A percentile compares a stretch with the other conserved stretches of the same genome.
Conservation (phyloP, 2,113 vertebrate genomes). For the Regulus satrapa region DNA sequence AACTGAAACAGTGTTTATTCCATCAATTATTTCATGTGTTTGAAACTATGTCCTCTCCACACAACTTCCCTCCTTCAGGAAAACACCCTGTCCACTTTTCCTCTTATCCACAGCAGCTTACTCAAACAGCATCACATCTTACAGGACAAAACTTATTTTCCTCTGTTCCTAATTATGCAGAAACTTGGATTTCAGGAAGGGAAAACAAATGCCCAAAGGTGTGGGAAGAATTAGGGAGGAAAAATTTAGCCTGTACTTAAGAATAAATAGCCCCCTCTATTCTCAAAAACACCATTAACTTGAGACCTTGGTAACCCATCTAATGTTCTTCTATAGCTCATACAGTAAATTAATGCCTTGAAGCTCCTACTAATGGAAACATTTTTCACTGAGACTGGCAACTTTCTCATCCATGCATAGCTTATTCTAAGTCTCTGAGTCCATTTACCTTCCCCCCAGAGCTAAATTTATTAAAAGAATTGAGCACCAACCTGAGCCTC, state of each 20-base stretch:
- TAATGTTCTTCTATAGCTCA: slow-evolving; percentile 31
- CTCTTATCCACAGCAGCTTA: not conserved
- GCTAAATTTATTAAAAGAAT: slow-evolving; percentile 57
- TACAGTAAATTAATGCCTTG: slow-evolving; percentile 60
- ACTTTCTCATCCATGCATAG: slow-evolving; percentile 65
- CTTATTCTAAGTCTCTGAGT: slow-evolving; percentile 45
- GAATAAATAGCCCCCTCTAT: not conserved
- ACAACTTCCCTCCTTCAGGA: not conserved
- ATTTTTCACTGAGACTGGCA: slow-evolving; percentile 69
- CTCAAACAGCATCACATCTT: not conserved
- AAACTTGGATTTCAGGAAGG: not conserved
- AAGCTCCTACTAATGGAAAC: slow-evolving; percentile 65
- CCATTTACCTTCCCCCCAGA: slow-evolving; percentile 41
- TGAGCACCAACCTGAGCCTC: slow-evolving; percentile 84
- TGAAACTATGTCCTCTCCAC: not conserved
- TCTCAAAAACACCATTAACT: slow-evolving; percentile 47
- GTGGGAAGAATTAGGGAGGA: not conserved
- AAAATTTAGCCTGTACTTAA: not conserved
- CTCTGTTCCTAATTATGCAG: not conserved
- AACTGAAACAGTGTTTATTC: not conserved
- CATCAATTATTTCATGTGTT: not conserved
- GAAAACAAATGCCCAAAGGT: not conserved
- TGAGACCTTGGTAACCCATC: slow-evolving; percentile 5
- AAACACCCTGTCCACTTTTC: not conserved
- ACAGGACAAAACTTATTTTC: not conserved